A percentile compares a stretch with the other conserved stretches of the same genome.
Evolutionary conservation across 2,113 vertebrate species (phyloP).

Genomic region (Nansenia antarctica): DNA sequence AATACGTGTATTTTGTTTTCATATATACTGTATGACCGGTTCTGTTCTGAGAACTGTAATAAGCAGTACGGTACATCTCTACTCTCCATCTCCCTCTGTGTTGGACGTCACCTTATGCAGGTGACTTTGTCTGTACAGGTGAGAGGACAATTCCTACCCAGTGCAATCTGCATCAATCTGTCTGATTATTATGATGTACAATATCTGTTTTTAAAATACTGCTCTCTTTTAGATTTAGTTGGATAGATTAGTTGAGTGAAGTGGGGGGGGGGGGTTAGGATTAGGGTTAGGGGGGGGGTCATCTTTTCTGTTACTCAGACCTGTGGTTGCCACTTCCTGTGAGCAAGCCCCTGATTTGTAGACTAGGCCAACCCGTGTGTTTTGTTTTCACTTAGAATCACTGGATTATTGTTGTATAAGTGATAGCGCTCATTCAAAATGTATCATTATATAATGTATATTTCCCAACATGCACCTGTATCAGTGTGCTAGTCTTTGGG

Average conservation of each 20-base stretch:
- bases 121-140: conserved; percentile 84
- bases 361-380: conserved; percentile 83
- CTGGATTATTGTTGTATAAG: conserved; percentile 22
- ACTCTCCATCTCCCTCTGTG: conserved; percentile 46
- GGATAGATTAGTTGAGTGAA: not conserved
- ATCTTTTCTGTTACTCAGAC: conserved; percentile 88
- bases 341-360: conserved; percentile 81
- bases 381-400: conserved; percentile 82
- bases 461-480: conserved; percentile 82
- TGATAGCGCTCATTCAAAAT: conserved; percentile 15
- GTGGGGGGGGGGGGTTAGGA: too few relatives aligned
- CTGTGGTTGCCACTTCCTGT: conserved; percentile 90
- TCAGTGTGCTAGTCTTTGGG: conserved; percentile 85
- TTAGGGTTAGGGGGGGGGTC: conserved; percentile 78
- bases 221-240: conserved; percentile 87
- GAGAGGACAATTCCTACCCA: conserved; percentile 77
- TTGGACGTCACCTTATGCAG: conserved; percentile 81
- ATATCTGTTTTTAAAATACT: conserved; percentile 81
- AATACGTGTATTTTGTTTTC: conserved; percentile 34
- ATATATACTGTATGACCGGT: conserved; percentile 79
- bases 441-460: conserved; percentile 21
- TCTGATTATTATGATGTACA: conserved; percentile 86
- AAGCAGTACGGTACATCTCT: conserved; percentile 80
- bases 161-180: conserved; percentile 86
- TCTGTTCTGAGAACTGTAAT: conserved; percentile 81